A percentile compares a stretch with the other conserved stretches of the same genome.
phyloP scores from a whole-genome alignment of 2,888 invertebrate species.

The Beris chalybata region DNA sequence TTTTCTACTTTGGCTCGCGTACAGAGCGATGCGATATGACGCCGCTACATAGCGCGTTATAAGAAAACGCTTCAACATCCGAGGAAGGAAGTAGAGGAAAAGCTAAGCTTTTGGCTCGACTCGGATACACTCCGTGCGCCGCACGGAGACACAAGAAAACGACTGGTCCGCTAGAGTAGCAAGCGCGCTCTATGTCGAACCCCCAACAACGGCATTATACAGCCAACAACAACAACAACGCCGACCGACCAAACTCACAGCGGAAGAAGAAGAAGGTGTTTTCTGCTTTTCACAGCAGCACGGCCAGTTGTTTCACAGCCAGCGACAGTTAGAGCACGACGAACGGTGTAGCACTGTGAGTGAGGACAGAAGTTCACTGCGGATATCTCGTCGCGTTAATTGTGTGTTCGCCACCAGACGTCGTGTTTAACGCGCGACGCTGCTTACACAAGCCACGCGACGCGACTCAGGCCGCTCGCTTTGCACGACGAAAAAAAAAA shows the following conservation, averaged over 20 bases:
- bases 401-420: constrained; percentile 10
- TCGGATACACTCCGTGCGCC: constrained; percentile 9
- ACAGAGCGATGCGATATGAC: too few species aligned
- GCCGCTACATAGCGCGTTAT: background rate
- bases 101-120: constrained; percentile 30
- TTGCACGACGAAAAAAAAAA: background rate
- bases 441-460: constrained; percentile 1
- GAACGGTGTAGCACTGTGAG: constrained; percentile 24
- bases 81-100: constrained; percentile 33
- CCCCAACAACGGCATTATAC: too few species aligned
- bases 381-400: constrained; percentile 13
- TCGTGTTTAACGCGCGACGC: constrained; percentile 6
- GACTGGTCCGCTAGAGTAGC: constrained; percentile 4
- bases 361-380: constrained; percentile 23
- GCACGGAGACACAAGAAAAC: constrained; percentile 25
- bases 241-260: background rate
- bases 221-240: constrained; percentile 5
- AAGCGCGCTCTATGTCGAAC: background rate
- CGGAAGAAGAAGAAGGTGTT: constrained; percentile 32
- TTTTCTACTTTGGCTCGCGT: too few species aligned
- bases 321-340: constrained; percentile 35
- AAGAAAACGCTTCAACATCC: constrained; percentile 28
- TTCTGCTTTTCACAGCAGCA: constrained; percentile 30
- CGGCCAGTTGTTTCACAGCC: constrained; percentile 36
- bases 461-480: constrained; percentile 15